phyloP scores from a whole-genome alignment of 92 coral and sea anemone genomes.

The Plumapathes pennacea region DNA sequence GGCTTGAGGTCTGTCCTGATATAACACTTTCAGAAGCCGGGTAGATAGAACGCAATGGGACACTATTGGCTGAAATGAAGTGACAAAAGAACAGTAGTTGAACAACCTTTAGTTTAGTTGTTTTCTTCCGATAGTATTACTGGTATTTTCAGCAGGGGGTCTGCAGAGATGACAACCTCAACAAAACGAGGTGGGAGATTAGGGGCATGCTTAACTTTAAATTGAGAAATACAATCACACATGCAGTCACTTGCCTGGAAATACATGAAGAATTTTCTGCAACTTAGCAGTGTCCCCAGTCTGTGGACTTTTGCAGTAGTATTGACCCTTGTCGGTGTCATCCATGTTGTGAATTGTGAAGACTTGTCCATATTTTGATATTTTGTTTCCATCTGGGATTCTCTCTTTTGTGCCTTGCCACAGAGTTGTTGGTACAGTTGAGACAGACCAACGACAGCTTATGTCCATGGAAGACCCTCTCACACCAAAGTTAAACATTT shows the following conservation, averaged over 20 bases:
- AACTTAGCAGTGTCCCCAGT: too few relatives aligned
- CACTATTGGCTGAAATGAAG: constrained; percentile 2
- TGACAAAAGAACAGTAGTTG: too few relatives aligned
- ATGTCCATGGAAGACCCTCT: constrained; percentile 40
- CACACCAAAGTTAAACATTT: not conserved
- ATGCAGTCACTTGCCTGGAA: too few relatives aligned
- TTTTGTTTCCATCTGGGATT: constrained; percentile 36
- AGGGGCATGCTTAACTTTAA: too few relatives aligned
- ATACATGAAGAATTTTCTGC: too few relatives aligned
- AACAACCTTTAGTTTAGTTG: too few relatives aligned
- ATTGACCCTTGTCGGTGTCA: constrained; percentile 4
- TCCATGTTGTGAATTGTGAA: constrained; percentile 38
- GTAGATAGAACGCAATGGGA: constrained; percentile 2
- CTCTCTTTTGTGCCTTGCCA: not conserved
- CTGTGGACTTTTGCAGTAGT: too few relatives aligned
- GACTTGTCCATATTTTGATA: constrained; percentile 53
- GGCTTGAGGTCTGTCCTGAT: constrained; percentile 31
- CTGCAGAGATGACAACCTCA: too few relatives aligned
- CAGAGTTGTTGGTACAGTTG: constrained; percentile 3
- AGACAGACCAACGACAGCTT: constrained; percentile 23
- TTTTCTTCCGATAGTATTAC: too few relatives aligned
- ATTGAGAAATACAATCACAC: too few relatives aligned
- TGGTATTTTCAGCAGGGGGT: too few relatives aligned
- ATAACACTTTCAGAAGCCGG: constrained; percentile 10
- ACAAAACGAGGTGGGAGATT: too few relatives aligned